Evolutionary conservation across 2,113 vertebrate species (phyloP).

Genomic region (Macaca nemestrina): DNA sequence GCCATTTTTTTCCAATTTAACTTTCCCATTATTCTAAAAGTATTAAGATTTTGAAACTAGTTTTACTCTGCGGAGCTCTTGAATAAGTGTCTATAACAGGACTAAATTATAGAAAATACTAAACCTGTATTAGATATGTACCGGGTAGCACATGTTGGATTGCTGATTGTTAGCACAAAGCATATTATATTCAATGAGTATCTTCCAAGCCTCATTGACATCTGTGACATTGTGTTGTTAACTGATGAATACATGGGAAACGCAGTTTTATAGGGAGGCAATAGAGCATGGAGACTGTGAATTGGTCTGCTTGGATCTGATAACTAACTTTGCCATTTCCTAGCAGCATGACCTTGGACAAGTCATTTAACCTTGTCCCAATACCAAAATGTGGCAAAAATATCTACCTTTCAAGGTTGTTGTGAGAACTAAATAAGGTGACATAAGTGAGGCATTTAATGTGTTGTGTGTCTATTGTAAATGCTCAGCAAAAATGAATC

Average conservation of each 20-base stretch:
- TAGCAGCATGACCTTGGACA: background rate
- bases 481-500: background rate
- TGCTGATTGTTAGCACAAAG: background rate
- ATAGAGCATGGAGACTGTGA: background rate
- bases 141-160: background rate
- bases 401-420: background rate
- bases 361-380: background rate
- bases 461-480: background rate
- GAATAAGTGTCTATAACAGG: conserved; percentile 23
- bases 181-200: background rate
- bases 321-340: background rate
- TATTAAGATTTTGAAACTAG: conserved; percentile 21
- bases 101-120: conserved; percentile 9
- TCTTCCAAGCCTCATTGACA: background rate
- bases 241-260: background rate
- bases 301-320: background rate
- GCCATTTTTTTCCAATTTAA: background rate
- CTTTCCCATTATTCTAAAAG: conserved; percentile 25
- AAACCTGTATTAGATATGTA: background rate
- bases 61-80: conserved; percentile 29
- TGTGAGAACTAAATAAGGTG: background rate
- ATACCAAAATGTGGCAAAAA: background rate
- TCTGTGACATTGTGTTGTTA: background rate
- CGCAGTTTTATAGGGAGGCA: background rate
- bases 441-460: background rate